Percentiles rank a stretch among this genome's conserved stretches.
These are phyloP conservation scores for Pardosa pseudoannulata DNA, from an alignment of 2,888 invertebrate genomes.

Conservation along the genomic window DNA sequence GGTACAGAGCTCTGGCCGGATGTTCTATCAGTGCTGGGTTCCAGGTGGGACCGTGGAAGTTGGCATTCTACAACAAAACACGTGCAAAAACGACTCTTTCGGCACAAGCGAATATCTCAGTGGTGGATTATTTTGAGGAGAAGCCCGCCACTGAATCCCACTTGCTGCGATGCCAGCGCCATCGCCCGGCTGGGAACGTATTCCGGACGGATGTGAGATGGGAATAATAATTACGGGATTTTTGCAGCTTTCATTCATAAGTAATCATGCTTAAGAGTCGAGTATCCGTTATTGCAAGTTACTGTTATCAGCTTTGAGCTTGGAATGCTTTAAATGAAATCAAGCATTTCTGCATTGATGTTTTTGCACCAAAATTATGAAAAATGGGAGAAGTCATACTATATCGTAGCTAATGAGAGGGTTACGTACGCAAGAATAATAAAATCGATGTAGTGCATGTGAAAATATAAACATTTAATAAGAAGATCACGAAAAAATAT, in stretches of 20 bases:
- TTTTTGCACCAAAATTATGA: too few relatives aligned
- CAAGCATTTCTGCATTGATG: too few relatives aligned
- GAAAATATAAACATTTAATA: too few relatives aligned
- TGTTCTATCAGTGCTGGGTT: neutral
- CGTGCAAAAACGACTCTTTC: slow-evolving; percentile 50
- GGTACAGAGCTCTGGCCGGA: too few relatives aligned
- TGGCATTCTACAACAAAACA: slow-evolving; percentile 26
- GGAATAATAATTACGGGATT: slow-evolving; percentile 16
- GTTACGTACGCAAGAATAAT: too few relatives aligned
- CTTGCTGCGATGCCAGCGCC: slow-evolving; percentile 31
- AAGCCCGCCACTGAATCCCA: slow-evolving; percentile 48
- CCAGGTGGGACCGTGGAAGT: neutral
- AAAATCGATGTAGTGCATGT: too few relatives aligned
- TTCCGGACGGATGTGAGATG: slow-evolving; percentile 1
- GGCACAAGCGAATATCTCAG: slow-evolving; percentile 18
- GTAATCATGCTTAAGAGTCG: slow-evolving; percentile 16
- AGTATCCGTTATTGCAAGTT: neutral
- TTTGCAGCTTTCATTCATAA: slow-evolving; percentile 48
- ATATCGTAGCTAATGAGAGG: too few relatives aligned
- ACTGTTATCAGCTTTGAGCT: too few relatives aligned
- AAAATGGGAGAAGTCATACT: too few relatives aligned
- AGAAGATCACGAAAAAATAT: too few relatives aligned
- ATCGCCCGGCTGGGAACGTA: neutral
- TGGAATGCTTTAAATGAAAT: too few relatives aligned
- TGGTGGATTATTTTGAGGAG: slow-evolving; percentile 28